Evolutionary conservation across 2,113 vertebrate genomes (phyloP).

Genomic region (Salvelinus sp.): DNA sequence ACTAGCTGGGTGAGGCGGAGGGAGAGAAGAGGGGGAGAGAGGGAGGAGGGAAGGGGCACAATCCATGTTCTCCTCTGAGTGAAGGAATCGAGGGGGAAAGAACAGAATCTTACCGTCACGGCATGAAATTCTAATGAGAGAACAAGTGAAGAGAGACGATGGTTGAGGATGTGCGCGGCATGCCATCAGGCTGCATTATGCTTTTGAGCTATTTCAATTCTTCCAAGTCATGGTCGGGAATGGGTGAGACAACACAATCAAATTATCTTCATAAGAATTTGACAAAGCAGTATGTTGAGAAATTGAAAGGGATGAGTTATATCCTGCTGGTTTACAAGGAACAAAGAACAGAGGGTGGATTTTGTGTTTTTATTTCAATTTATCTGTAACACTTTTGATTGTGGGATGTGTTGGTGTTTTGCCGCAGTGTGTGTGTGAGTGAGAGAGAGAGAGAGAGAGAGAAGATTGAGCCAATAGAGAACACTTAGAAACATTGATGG

Average conservation of each 20-base stretch:
- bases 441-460: background rate
- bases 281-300: background rate
- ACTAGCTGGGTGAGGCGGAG: constrained; percentile 16
- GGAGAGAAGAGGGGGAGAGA: background rate
- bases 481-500: too few species aligned
- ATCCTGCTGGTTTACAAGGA: background rate
- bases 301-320: background rate
- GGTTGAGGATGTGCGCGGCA: background rate
- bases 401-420: background rate
- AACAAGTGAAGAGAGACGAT: constrained; percentile 3
- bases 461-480: background rate
- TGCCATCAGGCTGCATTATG: background rate
- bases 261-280: background rate
- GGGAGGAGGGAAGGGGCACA: background rate
- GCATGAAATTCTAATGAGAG: constrained; percentile 2
- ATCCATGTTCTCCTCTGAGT: background rate
- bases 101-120: background rate
- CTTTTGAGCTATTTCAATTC: constrained; percentile 1
- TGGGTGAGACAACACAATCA: constrained; percentile 11
- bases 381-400: background rate
- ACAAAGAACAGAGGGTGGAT: background rate
- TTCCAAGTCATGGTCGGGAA: background rate
- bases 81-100: background rate
- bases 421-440: background rate
- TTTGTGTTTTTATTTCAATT: background rate